A percentile compares a stretch with the other conserved stretches of the same genome.
phyloP scores from a whole-genome alignment of 2,797 vertebrate species.

The Tokudaia tokunoshimensis region DNA sequence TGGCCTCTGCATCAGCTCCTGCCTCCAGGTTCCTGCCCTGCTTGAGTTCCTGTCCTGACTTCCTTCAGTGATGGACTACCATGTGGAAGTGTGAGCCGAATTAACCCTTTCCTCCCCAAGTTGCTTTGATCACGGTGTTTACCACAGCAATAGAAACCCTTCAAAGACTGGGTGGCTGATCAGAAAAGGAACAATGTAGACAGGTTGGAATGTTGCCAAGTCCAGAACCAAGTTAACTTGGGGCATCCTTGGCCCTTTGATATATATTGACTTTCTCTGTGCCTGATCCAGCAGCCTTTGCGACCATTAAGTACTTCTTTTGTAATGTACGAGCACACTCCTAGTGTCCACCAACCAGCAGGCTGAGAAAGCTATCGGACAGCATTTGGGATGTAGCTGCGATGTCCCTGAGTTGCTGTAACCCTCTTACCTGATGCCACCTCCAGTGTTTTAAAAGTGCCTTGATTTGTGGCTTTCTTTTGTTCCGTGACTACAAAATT shows the following conservation, averaged over 20 bases:
- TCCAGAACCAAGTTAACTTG: background rate
- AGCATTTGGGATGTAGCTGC: background rate
- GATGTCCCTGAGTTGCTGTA: background rate
- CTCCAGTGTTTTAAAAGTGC: background rate
- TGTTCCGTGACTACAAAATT: background rate
- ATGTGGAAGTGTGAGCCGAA: background rate
- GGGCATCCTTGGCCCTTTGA: no score
- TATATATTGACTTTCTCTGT: background rate
- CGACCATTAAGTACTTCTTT: background rate
- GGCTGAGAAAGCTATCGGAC: no score
- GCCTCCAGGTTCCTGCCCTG: background rate
- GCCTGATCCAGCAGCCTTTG: background rate
- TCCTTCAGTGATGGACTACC: background rate
- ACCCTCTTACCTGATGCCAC: background rate
- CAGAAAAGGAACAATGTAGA: background rate
- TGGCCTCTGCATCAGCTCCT: no score
- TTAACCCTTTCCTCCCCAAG: background rate
- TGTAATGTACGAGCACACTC: no score
- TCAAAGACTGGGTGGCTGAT: background rate
- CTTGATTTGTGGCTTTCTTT: background rate
- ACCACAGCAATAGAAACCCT: background rate
- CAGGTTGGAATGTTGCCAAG: background rate
- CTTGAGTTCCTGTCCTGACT: background rate
- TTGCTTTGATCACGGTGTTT: background rate
- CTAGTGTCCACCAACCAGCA: no score